These are phyloP conservation scores for Labroides dimidiatus DNA, from an alignment of 2,797 vertebrate species.

Conservation along the genomic window DNA sequence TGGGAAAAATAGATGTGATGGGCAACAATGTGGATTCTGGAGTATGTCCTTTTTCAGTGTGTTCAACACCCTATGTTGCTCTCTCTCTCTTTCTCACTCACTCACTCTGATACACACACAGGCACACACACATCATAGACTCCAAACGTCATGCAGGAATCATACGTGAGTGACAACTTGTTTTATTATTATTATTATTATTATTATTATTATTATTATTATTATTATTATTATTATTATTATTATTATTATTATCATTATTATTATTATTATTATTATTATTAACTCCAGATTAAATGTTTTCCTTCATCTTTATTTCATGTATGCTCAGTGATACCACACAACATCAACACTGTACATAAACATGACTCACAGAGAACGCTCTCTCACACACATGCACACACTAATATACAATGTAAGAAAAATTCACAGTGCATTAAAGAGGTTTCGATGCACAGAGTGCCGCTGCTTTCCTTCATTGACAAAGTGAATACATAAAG, in stretches of 20 bases:
- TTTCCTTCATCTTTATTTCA: constrained; percentile 27
- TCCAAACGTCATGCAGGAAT: neutral
- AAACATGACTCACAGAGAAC: constrained; percentile 17
- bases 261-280: no score
- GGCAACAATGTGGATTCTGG: constrained; percentile 51
- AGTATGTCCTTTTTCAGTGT: constrained; percentile 51
- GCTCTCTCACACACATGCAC: neutral
- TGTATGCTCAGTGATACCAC: constrained; percentile 5
- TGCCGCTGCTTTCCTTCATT: constrained; percentile 7
- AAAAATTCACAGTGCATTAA: constrained; percentile 37
- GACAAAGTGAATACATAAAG: constrained; percentile 38
- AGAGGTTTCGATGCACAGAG: constrained; percentile 14
- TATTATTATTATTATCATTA: no score
- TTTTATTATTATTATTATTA: no score
- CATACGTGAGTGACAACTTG: constrained; percentile 1
- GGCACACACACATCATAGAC: constrained; percentile 18
- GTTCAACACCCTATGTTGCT: constrained; percentile 16
- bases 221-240: no score
- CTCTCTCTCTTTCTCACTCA: constrained; percentile 24
- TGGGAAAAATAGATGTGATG: constrained; percentile 41
- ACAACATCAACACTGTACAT: constrained; percentile 22
- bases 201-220: no score
- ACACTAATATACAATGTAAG: neutral
- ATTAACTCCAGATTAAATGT: neutral
- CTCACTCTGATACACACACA: neutral